phyloP scores from a whole-genome alignment of 2,888 invertebrate genomes.

The Chironomus riparius region DNA sequence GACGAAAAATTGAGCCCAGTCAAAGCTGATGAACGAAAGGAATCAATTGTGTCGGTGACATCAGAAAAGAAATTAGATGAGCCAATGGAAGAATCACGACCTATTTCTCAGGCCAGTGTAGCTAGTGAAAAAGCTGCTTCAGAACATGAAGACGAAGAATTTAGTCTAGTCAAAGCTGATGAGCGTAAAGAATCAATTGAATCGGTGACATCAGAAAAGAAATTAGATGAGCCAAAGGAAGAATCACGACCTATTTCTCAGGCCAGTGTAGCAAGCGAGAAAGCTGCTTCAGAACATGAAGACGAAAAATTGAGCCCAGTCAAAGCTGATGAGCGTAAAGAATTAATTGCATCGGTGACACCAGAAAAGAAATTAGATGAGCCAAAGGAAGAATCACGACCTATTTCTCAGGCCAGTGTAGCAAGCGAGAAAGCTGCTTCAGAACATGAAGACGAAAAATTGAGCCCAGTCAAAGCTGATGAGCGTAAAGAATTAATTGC shows the following conservation, averaged over 20 bases:
- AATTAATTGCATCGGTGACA: not conserved
- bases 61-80: not conserved
- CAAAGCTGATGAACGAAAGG: constrained; percentile 1
- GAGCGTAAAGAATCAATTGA: constrained; percentile 1
- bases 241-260: constrained; percentile 28
- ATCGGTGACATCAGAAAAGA: not conserved
- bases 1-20: not conserved
- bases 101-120: constrained; percentile 26
- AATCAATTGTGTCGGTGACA: not conserved
- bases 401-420: constrained; percentile 26
- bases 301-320: not conserved
- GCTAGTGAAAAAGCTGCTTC: not conserved
- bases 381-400: constrained; percentile 8
- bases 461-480: not conserved
- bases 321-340: constrained; percentile 2
- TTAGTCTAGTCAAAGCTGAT: constrained; percentile 15
- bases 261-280: constrained; percentile 13
- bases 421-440: not conserved
- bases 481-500: constrained; percentile 8
- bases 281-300: not conserved
- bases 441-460: constrained; percentile 1
- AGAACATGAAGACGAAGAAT: constrained; percentile 28
- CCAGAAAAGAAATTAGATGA: not conserved
- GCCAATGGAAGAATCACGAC: constrained; percentile 9
- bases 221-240: not conserved